These are phyloP conservation scores for Ganaspis sp. DNA, from an alignment of 1,140 invertebrate genomes.

Conservation along the genomic window DNA sequence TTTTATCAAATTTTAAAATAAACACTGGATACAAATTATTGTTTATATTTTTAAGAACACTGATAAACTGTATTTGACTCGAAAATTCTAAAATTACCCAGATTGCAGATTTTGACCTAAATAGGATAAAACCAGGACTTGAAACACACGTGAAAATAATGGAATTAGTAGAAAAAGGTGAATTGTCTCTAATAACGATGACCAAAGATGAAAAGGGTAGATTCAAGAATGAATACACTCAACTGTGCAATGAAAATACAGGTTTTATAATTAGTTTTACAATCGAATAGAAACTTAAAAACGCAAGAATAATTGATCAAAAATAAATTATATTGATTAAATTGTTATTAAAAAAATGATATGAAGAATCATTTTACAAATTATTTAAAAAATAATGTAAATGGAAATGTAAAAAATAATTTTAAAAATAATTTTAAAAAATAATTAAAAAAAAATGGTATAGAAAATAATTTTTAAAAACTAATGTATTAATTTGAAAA, in stretches of 20 bases:
- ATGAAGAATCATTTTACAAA: no score
- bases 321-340: no score
- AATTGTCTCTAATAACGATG: conserved; percentile 34
- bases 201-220: conserved; percentile 35
- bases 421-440: not conserved
- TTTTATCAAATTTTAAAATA: no score
- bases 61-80: not conserved
- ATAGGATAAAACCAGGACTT: conserved; percentile 33
- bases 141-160: conserved; percentile 28
- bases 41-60: not conserved
- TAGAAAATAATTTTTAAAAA: no score
- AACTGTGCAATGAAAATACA: conserved; percentile 30
- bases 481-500: not conserved
- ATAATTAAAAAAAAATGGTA: not conserved
- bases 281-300: not conserved
- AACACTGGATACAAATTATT: no score
- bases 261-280: not conserved
- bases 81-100: not conserved
- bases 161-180: conserved; percentile 36
- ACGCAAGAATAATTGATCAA: no score
- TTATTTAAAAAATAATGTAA: no score
- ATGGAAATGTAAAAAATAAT: not conserved
- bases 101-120: conserved; percentile 34
- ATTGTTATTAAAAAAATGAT: no score
- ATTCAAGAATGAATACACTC: conserved; percentile 31